A percentile compares a stretch with the other conserved stretches of the same genome.
Conservation (phyloP, 2,888 invertebrate species). For the Eupithecia centaureata region DNA sequence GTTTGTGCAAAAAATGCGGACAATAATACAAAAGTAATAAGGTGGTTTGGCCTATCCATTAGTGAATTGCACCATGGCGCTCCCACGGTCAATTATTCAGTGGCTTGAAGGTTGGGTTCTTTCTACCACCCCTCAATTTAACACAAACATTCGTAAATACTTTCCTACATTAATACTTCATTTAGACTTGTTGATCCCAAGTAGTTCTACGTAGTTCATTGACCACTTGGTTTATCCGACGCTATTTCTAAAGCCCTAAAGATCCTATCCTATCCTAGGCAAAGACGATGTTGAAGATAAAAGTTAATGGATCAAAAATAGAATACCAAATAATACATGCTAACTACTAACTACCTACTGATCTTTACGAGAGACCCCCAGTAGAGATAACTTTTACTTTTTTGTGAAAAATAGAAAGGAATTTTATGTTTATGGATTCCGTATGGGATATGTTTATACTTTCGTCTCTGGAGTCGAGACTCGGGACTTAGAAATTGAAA, state of each 20-base stretch:
- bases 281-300: neutral
- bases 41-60: conserved; percentile 73
- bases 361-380: conserved; percentile 39
- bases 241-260: neutral
- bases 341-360: conserved; percentile 18
- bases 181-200: neutral
- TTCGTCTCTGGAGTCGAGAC: conserved; percentile 11
- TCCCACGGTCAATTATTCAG: conserved; percentile 72
- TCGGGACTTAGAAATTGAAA: conserved; percentile 28
- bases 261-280: neutral
- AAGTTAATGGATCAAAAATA: conserved; percentile 6
- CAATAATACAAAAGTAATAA: conserved; percentile 79
- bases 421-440: conserved; percentile 36
- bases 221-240: neutral
- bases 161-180: neutral
- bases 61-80: conserved; percentile 71
- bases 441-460: conserved; percentile 32
- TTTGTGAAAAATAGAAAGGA: conserved; percentile 30
- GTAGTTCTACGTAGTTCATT: neutral
- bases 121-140: conserved; percentile 49
- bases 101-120: conserved; percentile 58
- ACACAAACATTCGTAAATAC: conserved; percentile 15
- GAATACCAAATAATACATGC: conserved; percentile 24
- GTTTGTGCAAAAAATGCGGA: conserved; percentile 65
- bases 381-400: conserved; percentile 36